Conservation (phyloP, 2,113 vertebrate species). For the Percina caprodes region DNA sequence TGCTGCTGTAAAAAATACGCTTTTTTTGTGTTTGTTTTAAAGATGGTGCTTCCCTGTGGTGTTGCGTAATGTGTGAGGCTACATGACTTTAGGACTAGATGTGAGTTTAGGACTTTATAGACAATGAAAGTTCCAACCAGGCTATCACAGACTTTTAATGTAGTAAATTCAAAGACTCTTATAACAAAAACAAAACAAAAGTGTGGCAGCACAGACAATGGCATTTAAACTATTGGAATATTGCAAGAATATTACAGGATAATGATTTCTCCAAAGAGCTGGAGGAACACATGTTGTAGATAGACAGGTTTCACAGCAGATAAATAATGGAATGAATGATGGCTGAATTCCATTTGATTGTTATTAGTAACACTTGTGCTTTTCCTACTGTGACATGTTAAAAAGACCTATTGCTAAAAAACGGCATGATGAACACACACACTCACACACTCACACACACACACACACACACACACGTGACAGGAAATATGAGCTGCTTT, state of each 20-base stretch:
- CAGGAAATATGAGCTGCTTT: not conserved
- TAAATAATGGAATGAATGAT: not conserved
- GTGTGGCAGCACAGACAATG: not conserved
- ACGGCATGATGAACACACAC: not conserved
- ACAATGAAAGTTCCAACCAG: not conserved
- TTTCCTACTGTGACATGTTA: not conserved
- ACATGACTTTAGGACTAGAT: not conserved
- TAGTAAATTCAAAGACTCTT: not conserved
- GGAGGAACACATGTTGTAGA: not conserved
- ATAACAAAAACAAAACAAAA: not conserved
- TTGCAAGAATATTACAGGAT: no score
- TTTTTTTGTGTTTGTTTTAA: not conserved
- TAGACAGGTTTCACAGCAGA: not conserved
- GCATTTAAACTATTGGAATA: no score
- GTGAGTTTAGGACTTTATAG: not conserved
- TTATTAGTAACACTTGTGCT: not conserved
- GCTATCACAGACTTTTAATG: not conserved
- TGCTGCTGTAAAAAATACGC: not conserved
- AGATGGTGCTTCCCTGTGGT: not conserved
- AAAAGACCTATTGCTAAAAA: not conserved
- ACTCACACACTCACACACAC: no score
- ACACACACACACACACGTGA: no score
- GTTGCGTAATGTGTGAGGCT: not conserved
- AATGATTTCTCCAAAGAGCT: not conserved
- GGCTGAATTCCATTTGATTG: not conserved